Evolutionary conservation across 2,113 vertebrate genomes (phyloP).

Genomic region (Boulengerochromis microlepis): DNA sequence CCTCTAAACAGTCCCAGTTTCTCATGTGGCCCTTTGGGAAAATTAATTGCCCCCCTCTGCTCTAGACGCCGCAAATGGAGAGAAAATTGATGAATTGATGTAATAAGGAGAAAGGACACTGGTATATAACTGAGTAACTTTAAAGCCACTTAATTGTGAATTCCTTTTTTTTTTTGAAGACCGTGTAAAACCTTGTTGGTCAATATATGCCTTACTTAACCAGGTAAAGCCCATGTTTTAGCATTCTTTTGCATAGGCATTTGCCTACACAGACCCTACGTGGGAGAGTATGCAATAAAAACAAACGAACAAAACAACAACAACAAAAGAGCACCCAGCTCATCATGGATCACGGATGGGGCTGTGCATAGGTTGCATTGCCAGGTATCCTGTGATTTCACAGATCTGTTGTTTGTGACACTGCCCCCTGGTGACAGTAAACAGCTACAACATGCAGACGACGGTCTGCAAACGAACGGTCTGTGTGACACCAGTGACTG

Average conservation of each 20-base stretch:
- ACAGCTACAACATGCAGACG: not conserved
- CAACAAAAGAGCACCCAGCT: not conserved
- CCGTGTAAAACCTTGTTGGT: not conserved
- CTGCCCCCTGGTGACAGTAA: not conserved
- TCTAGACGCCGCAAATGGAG: accelerated
- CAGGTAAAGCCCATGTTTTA: not conserved
- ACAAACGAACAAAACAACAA: not conserved
- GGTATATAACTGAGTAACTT: not conserved
- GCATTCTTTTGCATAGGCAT: not conserved
- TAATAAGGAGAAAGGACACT: not conserved
- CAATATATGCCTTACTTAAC: not conserved
- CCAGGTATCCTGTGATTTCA: not conserved
- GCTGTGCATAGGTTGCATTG: not conserved
- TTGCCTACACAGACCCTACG: not conserved
- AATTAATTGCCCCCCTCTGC: not conserved
- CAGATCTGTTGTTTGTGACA: not conserved
- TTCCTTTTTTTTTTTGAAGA: not conserved
- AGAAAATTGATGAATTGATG: not conserved
- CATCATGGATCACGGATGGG: not conserved
- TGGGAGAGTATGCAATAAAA: not conserved
- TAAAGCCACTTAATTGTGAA: not conserved
- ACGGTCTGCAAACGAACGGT: not conserved
- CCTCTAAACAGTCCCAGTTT: not conserved
- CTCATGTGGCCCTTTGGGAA: not conserved
- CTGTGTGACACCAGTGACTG: not conserved